These are phyloP conservation scores for Noctuana brunneofusca DNA, from an alignment of 2,888 invertebrate species.

Conservation along the genomic window DNA sequence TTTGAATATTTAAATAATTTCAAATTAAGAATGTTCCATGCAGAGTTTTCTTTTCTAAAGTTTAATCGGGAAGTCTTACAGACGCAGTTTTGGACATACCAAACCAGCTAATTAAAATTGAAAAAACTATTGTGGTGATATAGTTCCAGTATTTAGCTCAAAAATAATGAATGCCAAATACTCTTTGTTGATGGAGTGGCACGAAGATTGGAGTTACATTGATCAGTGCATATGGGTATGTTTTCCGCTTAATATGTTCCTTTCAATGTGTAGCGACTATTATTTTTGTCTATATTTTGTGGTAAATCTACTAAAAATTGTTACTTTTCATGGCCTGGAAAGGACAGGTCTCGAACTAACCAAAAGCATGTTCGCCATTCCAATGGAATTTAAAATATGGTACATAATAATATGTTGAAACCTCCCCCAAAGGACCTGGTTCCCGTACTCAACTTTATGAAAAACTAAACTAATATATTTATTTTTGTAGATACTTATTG, in stretches of 20 bases:
- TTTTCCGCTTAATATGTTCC: background rate
- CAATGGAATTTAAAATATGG: too few species aligned
- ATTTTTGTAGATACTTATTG: too few species aligned
- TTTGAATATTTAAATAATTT: constrained; percentile 7
- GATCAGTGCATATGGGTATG: constrained; percentile 73
- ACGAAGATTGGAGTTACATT: constrained; percentile 69
- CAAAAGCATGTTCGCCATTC: too few species aligned
- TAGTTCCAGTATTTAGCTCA: background rate
- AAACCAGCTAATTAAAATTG: background rate
- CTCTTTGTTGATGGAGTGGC: constrained; percentile 66
- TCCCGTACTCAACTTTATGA: too few species aligned
- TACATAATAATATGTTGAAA: too few species aligned
- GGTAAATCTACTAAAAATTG: too few species aligned
- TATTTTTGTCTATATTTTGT: too few species aligned
- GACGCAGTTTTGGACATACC: background rate
- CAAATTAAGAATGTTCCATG: constrained; percentile 19
- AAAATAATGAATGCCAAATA: constrained; percentile 50
- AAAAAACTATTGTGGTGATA: background rate
- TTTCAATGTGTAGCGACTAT: too few species aligned
- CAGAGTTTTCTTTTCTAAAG: background rate
- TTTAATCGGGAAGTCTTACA: constrained; percentile 1
- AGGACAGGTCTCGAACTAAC: too few species aligned
- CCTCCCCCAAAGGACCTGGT: too few species aligned
- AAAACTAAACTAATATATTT: too few species aligned
- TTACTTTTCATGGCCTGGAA: too few species aligned